Base-by-base conservation (phyloP, 2,113 vertebrate species). In the Fregata magnificens region DNA sequence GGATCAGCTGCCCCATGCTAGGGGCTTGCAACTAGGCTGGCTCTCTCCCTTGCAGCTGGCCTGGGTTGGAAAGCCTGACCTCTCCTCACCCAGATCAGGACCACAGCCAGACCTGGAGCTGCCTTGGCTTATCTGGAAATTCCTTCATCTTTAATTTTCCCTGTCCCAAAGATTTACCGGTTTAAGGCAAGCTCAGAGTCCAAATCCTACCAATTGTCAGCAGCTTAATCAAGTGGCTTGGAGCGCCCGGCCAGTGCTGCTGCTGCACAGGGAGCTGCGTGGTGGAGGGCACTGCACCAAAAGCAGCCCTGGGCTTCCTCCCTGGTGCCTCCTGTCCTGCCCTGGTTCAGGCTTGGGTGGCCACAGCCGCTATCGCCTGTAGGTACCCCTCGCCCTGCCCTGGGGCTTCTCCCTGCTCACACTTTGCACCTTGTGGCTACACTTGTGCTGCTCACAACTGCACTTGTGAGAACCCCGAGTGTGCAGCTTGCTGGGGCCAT, bases 121-220 rank as follows among this genome's bases (percentile, higher is more conserved):
- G 89, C 92, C 88, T 90, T 72, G 69, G 96, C 93, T 94, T 95
- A 94, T 81, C 9, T 16, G 93, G 59, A 95, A 93, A 96, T 96
- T 94, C 88, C 88, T 88, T 95, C 77, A 91, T 93, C 74, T 96
- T 97, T 96, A 96, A 96, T 97, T 97, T 96, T 96, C 90, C 36
- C 92, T 13, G 26, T 63, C 62, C 87, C 8, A 6, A 95, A 94
- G 94, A 96, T 91, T 94, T 95, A 95, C 65, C 2, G 88, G 92
- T 96, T 96, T 93, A 85, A 93, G 89, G 89, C 79, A 74, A 93
- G 95, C 94, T 97, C 87, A 94, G 88, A 93, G 84, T 56, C 58
- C 82, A 96, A 95, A 96, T 93, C 93, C 94, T 42, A 16, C 80
- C 0, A 61, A 95, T 81, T 65, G 78, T 53, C 79, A 11, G 70